Percentiles rank a stretch among this genome's conserved stretches.
These are phyloP conservation scores for Smittia aterrima DNA, from an alignment of 2,888 invertebrate genomes.

Conservation along the genomic window DNA sequence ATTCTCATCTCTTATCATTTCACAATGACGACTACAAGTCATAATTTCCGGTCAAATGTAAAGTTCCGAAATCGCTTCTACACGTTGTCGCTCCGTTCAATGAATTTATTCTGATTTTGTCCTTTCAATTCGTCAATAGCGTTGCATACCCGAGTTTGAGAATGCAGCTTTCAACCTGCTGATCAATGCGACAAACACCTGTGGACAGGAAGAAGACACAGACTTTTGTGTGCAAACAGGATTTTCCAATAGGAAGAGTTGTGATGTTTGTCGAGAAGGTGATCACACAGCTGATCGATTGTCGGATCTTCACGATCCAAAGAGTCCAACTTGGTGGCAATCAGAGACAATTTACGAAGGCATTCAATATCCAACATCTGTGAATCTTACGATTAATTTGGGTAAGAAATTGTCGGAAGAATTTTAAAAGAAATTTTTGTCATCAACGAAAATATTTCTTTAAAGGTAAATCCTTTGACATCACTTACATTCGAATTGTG, in stretches of 20 bases:
- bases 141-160: conserved; percentile 94
- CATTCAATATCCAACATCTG: conserved; percentile 85
- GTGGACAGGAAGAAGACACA: conserved; percentile 78
- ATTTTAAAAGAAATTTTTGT: conserved; percentile 34
- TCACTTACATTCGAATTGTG: conserved; percentile 90
- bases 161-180: conserved; percentile 89
- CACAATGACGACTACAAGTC: conserved; percentile 31
- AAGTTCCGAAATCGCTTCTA: background rate
- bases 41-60: conserved; percentile 37
- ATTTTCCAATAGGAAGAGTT: conserved; percentile 70
- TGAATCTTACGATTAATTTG: conserved; percentile 86
- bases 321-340: conserved; percentile 95
- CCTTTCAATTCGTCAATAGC: conserved; percentile 55
- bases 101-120: background rate
- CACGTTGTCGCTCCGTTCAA: background rate
- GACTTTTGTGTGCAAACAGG: conserved; percentile 93
- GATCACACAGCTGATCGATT: conserved; percentile 73
- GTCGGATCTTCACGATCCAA: conserved; percentile 88
- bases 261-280: conserved; percentile 69
- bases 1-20: conserved; percentile 41
- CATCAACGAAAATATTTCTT: background rate
- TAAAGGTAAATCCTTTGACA: conserved; percentile 93
- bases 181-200: conserved; percentile 94
- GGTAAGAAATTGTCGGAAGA: conserved; percentile 57
- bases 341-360: conserved; percentile 96